phyloP scores from a whole-genome alignment of 2,797 vertebrate species.

The Carcharodon carcharias region DNA sequence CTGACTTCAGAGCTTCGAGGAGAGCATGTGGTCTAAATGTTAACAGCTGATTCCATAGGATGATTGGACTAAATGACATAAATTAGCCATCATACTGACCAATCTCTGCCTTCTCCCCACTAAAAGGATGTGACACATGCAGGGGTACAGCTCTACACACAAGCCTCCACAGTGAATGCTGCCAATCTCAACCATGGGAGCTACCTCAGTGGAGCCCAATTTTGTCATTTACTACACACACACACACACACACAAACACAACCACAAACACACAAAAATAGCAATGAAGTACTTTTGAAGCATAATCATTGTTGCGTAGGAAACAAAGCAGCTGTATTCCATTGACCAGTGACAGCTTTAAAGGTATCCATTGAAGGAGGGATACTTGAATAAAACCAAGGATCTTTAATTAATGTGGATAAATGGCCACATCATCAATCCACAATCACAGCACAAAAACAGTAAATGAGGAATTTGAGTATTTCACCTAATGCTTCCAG shows the following conservation, averaged over 20 bases:
- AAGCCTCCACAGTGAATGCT: too few relatives aligned
- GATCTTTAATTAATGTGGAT: too few relatives aligned
- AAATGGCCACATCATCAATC: too few relatives aligned
- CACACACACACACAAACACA: too few relatives aligned
- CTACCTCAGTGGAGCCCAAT: too few relatives aligned
- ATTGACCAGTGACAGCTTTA: too few relatives aligned
- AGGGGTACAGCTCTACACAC: too few relatives aligned
- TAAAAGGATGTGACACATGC: not conserved
- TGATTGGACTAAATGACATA: not conserved
- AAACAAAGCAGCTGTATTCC: not conserved
- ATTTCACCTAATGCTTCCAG: not conserved
- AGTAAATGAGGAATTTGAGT: too few relatives aligned
- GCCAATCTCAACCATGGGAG: not conserved
- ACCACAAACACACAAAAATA: too few relatives aligned
- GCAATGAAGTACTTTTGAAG: not conserved
- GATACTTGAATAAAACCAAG: not conserved
- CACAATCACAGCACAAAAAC: too few relatives aligned
- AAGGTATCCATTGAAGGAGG: not conserved
- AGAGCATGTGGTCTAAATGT: not conserved
- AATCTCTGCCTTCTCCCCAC: not conserved
- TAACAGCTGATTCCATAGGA: not conserved
- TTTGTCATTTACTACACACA: too few relatives aligned
- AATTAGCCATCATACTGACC: not conserved
- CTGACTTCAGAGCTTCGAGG: not conserved
- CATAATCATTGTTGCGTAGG: not conserved